phyloP scores from a whole-genome alignment of 1,140 invertebrate genomes.

The Atta texana region DNA sequence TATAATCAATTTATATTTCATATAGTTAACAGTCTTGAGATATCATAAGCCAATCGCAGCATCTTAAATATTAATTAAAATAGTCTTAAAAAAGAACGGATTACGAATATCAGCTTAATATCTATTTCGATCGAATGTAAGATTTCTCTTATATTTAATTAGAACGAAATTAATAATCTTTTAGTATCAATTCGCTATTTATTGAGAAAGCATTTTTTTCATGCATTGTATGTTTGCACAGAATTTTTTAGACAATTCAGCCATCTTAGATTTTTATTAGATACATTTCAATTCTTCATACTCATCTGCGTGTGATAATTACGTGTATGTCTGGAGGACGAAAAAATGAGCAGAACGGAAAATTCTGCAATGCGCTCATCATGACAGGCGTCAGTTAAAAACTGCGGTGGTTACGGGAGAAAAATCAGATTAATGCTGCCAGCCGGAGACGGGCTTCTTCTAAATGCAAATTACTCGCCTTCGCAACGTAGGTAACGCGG shows the following conservation, averaged over 20 bases:
- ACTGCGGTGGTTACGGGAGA: slow-evolving; percentile 55
- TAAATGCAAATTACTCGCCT: slow-evolving; percentile 76
- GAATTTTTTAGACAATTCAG: slow-evolving; percentile 15
- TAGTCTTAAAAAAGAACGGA: too few species aligned
- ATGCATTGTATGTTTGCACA: not conserved
- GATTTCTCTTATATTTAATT: too few species aligned
- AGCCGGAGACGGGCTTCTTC: slow-evolving; percentile 64
- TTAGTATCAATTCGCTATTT: not conserved
- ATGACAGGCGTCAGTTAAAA: slow-evolving; percentile 74
- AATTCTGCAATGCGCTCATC: slow-evolving; percentile 27
- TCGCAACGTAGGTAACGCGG: slow-evolving; percentile 36
- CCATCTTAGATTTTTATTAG: slow-evolving; percentile 22
- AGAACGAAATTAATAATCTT: not conserved
- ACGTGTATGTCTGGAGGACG: slow-evolving; percentile 64
- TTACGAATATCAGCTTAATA: too few species aligned
- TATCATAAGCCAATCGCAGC: too few species aligned
- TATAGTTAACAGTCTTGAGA: too few species aligned
- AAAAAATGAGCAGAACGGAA: slow-evolving; percentile 59
- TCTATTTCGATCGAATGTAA: too few species aligned
- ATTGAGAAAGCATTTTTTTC: not conserved
- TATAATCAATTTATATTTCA: too few species aligned
- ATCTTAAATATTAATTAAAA: too few species aligned
- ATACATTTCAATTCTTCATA: slow-evolving; percentile 2
- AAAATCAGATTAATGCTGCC: slow-evolving; percentile 71
- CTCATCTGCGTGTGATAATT: slow-evolving; percentile 55